These are phyloP conservation scores for Crematogaster levior DNA, from an alignment of 2,888 invertebrate species.

Conservation along the genomic window DNA sequence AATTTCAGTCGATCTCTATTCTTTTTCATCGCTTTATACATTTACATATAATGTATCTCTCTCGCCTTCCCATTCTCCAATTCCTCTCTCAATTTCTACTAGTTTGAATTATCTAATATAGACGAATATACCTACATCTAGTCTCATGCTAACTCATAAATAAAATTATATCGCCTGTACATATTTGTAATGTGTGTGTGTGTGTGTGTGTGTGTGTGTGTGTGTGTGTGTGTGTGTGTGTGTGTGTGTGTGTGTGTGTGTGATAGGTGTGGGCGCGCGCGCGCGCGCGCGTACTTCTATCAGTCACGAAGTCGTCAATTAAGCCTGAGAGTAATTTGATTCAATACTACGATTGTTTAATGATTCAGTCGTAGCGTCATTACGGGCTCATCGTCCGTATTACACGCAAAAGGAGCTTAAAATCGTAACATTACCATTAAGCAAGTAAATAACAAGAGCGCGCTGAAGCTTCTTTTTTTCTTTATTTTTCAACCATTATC, in stretches of 20 bases:
- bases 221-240: not conserved
- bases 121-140: slow-evolving; percentile 48
- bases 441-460: slow-evolving; percentile 55
- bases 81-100: not conserved
- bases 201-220: not conserved
- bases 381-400: slow-evolving; percentile 31
- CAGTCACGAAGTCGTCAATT: slow-evolving; percentile 58
- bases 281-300: too few relatives aligned
- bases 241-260: not conserved
- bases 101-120: slow-evolving; percentile 35
- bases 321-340: slow-evolving; percentile 64
- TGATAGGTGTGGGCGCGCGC: too few relatives aligned
- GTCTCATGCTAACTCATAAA: slow-evolving; percentile 56
- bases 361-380: slow-evolving; percentile 66
- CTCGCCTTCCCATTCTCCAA: not conserved
- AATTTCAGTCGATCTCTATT: not conserved
- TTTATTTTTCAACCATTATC: not conserved
- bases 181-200: slow-evolving; percentile 1
- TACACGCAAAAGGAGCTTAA: slow-evolving; percentile 57
- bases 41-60: not conserved
- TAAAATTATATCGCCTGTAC: slow-evolving; percentile 46
- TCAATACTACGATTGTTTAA: slow-evolving; percentile 65
- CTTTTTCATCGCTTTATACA: not conserved
- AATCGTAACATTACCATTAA: slow-evolving; percentile 51
- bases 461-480: slow-evolving; percentile 30